These are phyloP conservation scores for Hirtodrosophila histrioides DNA, from an alignment of 2,888 invertebrate species.

Conservation along the genomic window DNA sequence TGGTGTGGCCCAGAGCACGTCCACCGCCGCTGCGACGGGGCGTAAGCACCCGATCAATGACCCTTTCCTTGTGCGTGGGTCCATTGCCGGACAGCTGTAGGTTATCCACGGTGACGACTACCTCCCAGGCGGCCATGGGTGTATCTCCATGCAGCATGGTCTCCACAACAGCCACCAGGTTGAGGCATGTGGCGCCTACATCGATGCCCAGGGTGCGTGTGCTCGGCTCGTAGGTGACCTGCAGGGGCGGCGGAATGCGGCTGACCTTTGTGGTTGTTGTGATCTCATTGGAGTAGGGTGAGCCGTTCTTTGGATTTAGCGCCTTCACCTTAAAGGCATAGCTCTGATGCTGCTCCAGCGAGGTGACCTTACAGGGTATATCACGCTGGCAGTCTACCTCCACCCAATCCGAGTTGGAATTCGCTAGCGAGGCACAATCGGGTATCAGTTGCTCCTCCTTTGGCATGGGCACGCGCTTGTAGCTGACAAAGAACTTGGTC, in stretches of 20 bases:
- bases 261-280: conserved; percentile 93
- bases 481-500: conserved; percentile 94
- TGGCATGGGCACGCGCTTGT: conserved; percentile 88
- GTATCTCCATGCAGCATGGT: conserved; percentile 87
- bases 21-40: conserved; percentile 85
- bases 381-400: conserved; percentile 93
- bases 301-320: conserved; percentile 93
- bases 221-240: conserved; percentile 93
- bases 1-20: conserved; percentile 85
- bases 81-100: conserved; percentile 89
- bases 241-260: conserved; percentile 91
- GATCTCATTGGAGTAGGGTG: conserved; percentile 94
- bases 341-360: conserved; percentile 93
- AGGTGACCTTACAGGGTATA: conserved; percentile 94
- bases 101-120: conserved; percentile 88
- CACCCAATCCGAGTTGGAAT: conserved; percentile 89
- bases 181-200: conserved; percentile 91
- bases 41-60: conserved; percentile 87
- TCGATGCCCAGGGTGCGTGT: conserved; percentile 91
- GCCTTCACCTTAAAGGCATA: conserved; percentile 96
- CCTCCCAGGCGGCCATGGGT: conserved; percentile 87
- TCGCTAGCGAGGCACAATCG: conserved; percentile 87
- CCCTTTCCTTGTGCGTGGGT: conserved; percentile 89
- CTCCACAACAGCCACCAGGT: conserved; percentile 91
- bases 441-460: conserved; percentile 87